Base-by-base conservation (phyloP, 2,797 vertebrate genomes). In the Hemitrygon akajei region DNA sequence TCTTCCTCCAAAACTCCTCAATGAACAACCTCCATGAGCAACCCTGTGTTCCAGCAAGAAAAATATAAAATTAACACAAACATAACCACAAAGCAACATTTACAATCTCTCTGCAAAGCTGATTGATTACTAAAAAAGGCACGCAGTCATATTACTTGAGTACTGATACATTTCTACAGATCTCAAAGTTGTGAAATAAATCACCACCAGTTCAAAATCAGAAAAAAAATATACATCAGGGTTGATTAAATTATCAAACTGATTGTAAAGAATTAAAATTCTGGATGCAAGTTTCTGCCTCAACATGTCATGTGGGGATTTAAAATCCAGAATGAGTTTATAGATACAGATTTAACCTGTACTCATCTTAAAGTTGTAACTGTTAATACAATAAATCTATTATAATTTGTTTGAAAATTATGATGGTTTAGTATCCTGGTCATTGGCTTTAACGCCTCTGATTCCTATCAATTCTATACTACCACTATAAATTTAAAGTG, bases 211-310 rank as follows among this genome's bases (percentile, higher is more conserved):
- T 16, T 66, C 25, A 58, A 47, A 7, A 25, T 30, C 58, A 12
- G 47, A 47, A 47, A 47, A 47, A 63, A 60, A 66, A 14, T 4
- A 86, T 87, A 1, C 58, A 6, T 56, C 30, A 20, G 14, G 12
- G 56, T 87, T 87, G 84, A 63, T 87, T 87, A 34, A 87, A 87
- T 87, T 58, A 63, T 63, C 58, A 34, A 58, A 84, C 47, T 56
- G 18, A 63, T 87, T n/a, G 60, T 63, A 84, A 22, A 10, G 47
- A 58, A 56, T 63, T 63, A 63, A 86, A 63, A 14, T 6, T 47
- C 14, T n/a, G 16, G 58, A 87, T 66, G 16, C 6, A 34, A 87
- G 34, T 63, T n/a, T n/a, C 58, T 66, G 7, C 14, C 30, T 60
- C 4, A 56, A 86, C 12, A 20, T 7, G 58, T 12, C 22, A 84